Evolutionary conservation across 2,888 invertebrate genomes (phyloP).

Genomic region (Acanthosoma haemorrhoidale): DNA sequence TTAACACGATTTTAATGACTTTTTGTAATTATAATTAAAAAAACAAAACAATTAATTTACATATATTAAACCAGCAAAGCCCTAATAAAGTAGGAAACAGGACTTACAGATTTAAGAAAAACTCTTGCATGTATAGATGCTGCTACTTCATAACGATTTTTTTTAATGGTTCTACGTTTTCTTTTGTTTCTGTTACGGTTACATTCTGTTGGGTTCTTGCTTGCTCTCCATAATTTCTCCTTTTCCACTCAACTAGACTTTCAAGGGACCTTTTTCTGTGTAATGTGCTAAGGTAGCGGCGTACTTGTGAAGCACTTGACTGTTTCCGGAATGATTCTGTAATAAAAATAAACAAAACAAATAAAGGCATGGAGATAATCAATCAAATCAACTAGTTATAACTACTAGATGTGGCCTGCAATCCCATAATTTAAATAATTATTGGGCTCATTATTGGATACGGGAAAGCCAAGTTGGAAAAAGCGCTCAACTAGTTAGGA

Average conservation of each 20-base stretch:
- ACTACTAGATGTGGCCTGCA: too few relatives aligned
- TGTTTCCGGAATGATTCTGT: neutral
- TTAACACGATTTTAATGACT: neutral
- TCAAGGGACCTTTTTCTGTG: constrained; percentile 38
- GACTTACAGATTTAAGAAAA: constrained; percentile 14
- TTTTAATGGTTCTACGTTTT: neutral
- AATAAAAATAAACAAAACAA: neutral
- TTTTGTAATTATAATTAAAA: too few relatives aligned
- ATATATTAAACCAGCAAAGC: too few relatives aligned
- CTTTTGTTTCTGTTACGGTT: too few relatives aligned
- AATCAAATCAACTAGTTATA: neutral
- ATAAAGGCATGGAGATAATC: neutral
- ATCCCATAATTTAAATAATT: too few relatives aligned
- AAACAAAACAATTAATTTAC: too few relatives aligned
- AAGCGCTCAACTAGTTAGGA: too few relatives aligned
- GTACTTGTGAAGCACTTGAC: constrained; percentile 35
- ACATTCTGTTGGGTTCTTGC: neutral
- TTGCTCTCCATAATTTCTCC: constrained; percentile 35
- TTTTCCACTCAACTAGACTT: constrained; percentile 35
- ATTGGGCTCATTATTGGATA: too few relatives aligned
- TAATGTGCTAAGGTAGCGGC: constrained; percentile 38
- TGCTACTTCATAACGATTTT: constrained; percentile 8
- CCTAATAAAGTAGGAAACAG: too few relatives aligned
- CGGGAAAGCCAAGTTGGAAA: too few relatives aligned
- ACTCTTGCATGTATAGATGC: neutral